Evolutionary conservation across 2,113 vertebrate species (phyloP).

Genomic region (Calyptommatus sinebrachiatus): DNA sequence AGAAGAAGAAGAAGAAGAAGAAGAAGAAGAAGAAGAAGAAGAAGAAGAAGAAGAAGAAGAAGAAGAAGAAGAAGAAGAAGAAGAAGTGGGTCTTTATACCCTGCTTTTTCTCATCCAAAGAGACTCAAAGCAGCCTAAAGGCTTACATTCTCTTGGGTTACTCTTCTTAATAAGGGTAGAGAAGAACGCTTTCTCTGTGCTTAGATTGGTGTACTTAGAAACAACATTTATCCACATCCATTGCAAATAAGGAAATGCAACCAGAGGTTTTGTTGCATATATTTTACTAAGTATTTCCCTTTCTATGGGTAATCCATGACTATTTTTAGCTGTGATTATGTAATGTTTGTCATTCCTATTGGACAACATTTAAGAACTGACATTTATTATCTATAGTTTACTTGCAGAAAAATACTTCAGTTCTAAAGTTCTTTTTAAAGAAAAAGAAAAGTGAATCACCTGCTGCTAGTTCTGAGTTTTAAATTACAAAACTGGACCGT

Average conservation of each 20-base stretch:
- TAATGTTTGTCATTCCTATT: neutral
- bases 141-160: too few species aligned
- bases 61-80: too few species aligned
- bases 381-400: slow-evolving; percentile 22
- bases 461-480: neutral
- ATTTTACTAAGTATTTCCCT: slow-evolving; percentile 42
- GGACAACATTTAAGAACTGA: slow-evolving; percentile 15
- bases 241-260: slow-evolving; percentile 39
- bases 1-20: too few species aligned
- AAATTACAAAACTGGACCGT: neutral
- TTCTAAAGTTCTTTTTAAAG: neutral
- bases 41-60: too few species aligned
- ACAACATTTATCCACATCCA: slow-evolving; percentile 8
- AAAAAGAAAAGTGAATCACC: neutral
- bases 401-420: slow-evolving; percentile 11
- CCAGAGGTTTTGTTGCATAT: slow-evolving; percentile 42
- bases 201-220: neutral
- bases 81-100: too few species aligned
- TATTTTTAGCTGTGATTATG: slow-evolving; percentile 25
- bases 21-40: too few species aligned
- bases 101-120: too few species aligned
- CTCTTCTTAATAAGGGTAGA: too few species aligned
- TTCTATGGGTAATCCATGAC: slow-evolving; percentile 44
- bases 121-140: too few species aligned
- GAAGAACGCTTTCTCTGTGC: too few species aligned